phyloP scores from a whole-genome alignment of 2,113 vertebrate genomes.

The Pholis gunnellus region DNA sequence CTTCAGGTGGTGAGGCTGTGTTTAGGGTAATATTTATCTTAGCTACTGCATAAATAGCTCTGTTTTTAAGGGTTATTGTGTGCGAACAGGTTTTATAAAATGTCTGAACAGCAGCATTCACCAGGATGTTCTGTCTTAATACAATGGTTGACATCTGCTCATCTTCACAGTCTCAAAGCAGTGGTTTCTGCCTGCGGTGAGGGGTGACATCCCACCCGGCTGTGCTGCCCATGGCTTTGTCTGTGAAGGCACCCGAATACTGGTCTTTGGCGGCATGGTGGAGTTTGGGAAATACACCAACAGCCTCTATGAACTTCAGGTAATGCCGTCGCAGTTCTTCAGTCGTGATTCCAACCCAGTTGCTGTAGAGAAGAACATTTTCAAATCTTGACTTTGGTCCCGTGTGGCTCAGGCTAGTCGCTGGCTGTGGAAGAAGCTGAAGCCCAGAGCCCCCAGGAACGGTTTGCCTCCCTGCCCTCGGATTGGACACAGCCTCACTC shows the following conservation, averaged over 20 bases:
- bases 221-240: constrained; percentile 97
- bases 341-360: not conserved
- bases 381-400: not conserved
- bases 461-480: constrained; percentile 88
- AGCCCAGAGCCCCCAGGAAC: constrained; percentile 90
- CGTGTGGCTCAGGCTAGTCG: constrained; percentile 88
- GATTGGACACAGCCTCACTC: constrained; percentile 92
- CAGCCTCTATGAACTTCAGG: constrained; percentile 96
- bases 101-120: not conserved
- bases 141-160: not conserved
- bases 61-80: not conserved
- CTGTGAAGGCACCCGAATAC: constrained; percentile 93
- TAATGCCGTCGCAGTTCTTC: constrained; percentile 66
- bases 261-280: constrained; percentile 98
- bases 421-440: constrained; percentile 99
- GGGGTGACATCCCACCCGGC: constrained; percentile 98
- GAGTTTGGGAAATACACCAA: constrained; percentile 98
- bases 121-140: not conserved
- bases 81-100: not conserved
- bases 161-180: constrained; percentile 89
- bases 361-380: not conserved
- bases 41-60: not conserved
- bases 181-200: constrained; percentile 98
- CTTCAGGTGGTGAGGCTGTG: not conserved
- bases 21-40: not conserved